Percentiles rank a stretch among this genome's conserved stretches.
These are phyloP conservation scores for Timema podura DNA, from an alignment of 2,888 invertebrate species.

Conservation along the genomic window DNA sequence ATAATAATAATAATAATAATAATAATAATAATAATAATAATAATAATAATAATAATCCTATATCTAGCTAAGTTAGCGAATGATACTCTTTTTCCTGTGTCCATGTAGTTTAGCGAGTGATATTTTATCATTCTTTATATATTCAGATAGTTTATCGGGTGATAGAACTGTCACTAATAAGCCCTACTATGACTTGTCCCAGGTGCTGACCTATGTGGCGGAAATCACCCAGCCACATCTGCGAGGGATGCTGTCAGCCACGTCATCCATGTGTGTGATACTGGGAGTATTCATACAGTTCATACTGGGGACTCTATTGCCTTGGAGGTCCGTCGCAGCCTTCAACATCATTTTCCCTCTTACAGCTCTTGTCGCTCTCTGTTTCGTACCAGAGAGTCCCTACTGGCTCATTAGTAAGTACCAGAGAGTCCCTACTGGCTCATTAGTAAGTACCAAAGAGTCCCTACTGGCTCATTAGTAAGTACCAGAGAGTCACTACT, in stretches of 20 bases:
- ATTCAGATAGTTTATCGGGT: too few relatives aligned
- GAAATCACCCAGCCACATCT: slow-evolving; percentile 78
- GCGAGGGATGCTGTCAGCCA: slow-evolving; percentile 68
- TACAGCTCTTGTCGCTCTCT: slow-evolving; percentile 54
- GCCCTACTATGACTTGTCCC: neutral
- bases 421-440: neutral
- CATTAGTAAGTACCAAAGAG: too few relatives aligned
- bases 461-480: too few relatives aligned
- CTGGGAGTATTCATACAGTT: slow-evolving; percentile 73
- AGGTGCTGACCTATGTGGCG: slow-evolving; percentile 59
- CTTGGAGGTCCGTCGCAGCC: slow-evolving; percentile 52
- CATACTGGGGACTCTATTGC: slow-evolving; percentile 63
- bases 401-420: slow-evolving; percentile 61
- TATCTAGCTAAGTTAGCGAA: too few relatives aligned
- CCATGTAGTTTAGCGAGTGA: too few relatives aligned
- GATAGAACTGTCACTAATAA: too few relatives aligned
- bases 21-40: too few relatives aligned
- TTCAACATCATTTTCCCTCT: slow-evolving; percentile 51
- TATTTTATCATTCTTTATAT: too few relatives aligned
- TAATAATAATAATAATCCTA: too few relatives aligned
- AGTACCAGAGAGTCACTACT: too few relatives aligned
- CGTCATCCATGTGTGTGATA: slow-evolving; percentile 71
- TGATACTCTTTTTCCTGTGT: too few relatives aligned
- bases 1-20: too few relatives aligned
- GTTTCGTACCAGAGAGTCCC: slow-evolving; percentile 76